Evolutionary conservation across 2,888 invertebrate genomes (phyloP), one percentile per base, ranked within the genome.

Genomic region (Alviniconcha strummeri): DNA sequence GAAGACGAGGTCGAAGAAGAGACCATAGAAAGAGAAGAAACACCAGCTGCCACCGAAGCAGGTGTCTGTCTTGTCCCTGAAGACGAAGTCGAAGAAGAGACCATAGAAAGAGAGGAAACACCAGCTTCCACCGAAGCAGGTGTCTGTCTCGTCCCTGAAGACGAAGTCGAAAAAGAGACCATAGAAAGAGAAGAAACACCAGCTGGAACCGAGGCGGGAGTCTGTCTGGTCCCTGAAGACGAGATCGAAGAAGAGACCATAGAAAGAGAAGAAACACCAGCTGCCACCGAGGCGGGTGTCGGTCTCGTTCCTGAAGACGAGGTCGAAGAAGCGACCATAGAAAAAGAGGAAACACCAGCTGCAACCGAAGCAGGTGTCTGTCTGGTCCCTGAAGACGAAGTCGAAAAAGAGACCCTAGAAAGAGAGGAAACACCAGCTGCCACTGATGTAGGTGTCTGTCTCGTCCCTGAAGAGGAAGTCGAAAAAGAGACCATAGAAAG

Each of bases 221-320:
- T 17, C 2, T 75, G 52, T 13, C 54, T 75, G 4, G 75, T 75
- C 6, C 75, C 75, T 54, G 75, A 75, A 54, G 75, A 75, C 9
- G 71, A 17, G 5, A 4, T 71, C 17, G 71, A 71, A 71, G 71
- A 71, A 71, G 71, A 8, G n/a, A n/a, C 17, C n/a, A 17, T 79
- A 36, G 36, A 36, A 36, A 36, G 3, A 36, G 36, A 36, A 3
- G 64, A 60, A 79, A 9, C 60, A 17, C 19, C 79, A 79, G 79
- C 67, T 52, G 64, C 36, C 57, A 60, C 0, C 0, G 56, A 79
- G 5, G 64, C 79, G 6, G 52, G 52, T 52, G 17, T 17, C 8
- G 19, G 52, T 54, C 79, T 79, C 5, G 67, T 79, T 5, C 64
- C 79, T 17, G 79, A 67, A 60, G 77, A 17, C n/a, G 77, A 77